Conservation (phyloP, 2,113 vertebrate genomes). For the Anoura caudifer region DNA sequence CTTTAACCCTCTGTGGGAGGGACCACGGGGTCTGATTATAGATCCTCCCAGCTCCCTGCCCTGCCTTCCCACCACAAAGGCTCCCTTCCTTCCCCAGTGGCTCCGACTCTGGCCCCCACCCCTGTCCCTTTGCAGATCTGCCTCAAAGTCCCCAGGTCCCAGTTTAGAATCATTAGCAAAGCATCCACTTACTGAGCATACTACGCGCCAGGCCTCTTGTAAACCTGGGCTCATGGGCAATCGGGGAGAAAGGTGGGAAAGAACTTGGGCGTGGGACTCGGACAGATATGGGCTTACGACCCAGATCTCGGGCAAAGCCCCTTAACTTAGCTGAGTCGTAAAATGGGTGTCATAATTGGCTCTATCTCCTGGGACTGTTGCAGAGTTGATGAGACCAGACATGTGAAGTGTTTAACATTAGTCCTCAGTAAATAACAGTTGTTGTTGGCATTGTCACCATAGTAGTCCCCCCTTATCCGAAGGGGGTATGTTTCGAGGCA, state of each 20-base stretch:
- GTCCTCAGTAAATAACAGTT: background rate
- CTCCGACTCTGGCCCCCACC: background rate
- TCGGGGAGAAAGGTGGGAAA: background rate
- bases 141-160: background rate
- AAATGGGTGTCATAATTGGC: background rate
- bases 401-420: background rate
- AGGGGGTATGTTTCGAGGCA: background rate
- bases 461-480: background rate
- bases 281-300: background rate
- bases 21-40: background rate
- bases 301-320: background rate
- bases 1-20: constrained; percentile 69
- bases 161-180: background rate
- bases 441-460: no score
- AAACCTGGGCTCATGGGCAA: rapidly evolving
- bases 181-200: background rate
- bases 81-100: background rate
- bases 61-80: background rate
- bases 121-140: background rate
- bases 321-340: background rate
- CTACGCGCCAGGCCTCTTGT: rapidly evolving
- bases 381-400: background rate
- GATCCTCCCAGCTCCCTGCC: background rate
- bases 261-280: rapidly evolving
- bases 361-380: background rate